Percentiles rank a stretch among this genome's conserved stretches.
Evolutionary conservation across 37 sponge, comb jelly and placozoan genomes (phyloP).

Genomic region (Lycopodina hypogea): DNA sequence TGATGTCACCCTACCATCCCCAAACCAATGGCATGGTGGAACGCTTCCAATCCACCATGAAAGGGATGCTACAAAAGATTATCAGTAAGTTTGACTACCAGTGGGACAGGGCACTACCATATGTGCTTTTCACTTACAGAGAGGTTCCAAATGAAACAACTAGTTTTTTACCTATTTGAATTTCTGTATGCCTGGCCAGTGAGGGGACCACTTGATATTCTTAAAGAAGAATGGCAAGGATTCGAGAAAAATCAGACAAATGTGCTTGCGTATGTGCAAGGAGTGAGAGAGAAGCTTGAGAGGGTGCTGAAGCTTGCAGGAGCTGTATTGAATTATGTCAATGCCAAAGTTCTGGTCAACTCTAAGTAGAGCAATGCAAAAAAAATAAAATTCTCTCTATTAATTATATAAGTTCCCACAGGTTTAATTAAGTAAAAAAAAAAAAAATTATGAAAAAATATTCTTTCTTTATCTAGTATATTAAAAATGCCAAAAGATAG

Average conservation of each 20-base stretch:
- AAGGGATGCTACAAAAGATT: conserved; percentile 22
- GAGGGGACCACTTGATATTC: conserved; percentile 30
- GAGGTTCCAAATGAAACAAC: conserved; percentile 43
- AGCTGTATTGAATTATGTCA: too few relatives aligned
- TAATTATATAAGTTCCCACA: too few relatives aligned
- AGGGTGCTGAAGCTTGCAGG: neutral
- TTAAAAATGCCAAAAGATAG: too few relatives aligned
- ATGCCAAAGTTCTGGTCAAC: too few relatives aligned
- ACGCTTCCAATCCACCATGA: conserved; percentile 36
- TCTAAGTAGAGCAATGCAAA: too few relatives aligned
- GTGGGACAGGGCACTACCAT: conserved; percentile 31
- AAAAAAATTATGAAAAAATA: too few relatives aligned
- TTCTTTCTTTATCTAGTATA: too few relatives aligned
- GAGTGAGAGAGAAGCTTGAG: neutral
- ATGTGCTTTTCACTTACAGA: conserved; percentile 34
- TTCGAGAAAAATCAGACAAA: neutral
- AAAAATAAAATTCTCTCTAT: too few relatives aligned
- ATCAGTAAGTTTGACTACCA: neutral
- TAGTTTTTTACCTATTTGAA: conserved; percentile 44
- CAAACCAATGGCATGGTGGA: conserved; percentile 51
- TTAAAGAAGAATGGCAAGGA: conserved; percentile 28
- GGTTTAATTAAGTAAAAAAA: too few relatives aligned
- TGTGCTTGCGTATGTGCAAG: neutral
- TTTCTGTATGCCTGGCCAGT: conserved; percentile 25
- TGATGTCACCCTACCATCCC: conserved; percentile 44